These are phyloP conservation scores for Eupithecia insigniata DNA, from an alignment of 2,888 invertebrate genomes.

Conservation along the genomic window DNA sequence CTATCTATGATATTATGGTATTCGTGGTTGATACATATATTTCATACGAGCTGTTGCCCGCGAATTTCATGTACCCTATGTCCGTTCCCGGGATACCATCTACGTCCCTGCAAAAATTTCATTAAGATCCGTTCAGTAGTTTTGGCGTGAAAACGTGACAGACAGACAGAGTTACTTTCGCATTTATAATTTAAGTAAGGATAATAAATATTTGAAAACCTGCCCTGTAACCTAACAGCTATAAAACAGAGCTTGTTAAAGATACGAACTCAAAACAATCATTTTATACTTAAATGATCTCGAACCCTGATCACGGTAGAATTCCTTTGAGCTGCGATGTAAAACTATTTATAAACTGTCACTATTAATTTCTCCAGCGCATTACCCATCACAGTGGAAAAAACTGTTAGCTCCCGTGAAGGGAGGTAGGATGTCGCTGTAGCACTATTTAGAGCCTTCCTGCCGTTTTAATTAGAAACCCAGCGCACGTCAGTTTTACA, in stretches of 20 bases:
- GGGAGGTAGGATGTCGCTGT: background rate
- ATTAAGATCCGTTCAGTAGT: no score
- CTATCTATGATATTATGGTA: background rate
- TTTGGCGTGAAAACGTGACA: no score
- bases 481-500: background rate
- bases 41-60: no score
- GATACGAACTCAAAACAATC: background rate
- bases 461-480: background rate
- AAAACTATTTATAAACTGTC: slow-evolving; percentile 3
- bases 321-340: background rate
- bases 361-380: background rate
- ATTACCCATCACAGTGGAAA: background rate
- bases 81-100: no score
- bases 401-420: background rate
- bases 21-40: background rate
- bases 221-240: background rate
- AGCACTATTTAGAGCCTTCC: background rate
- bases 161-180: no score
- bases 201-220: no score
- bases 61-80: no score
- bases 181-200: no score
- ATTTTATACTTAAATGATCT: background rate
- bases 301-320: background rate
- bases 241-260: background rate
- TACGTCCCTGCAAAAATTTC: no score